Conservation (phyloP, 2,113 vertebrate species). For the Menidia beryllina region DNA sequence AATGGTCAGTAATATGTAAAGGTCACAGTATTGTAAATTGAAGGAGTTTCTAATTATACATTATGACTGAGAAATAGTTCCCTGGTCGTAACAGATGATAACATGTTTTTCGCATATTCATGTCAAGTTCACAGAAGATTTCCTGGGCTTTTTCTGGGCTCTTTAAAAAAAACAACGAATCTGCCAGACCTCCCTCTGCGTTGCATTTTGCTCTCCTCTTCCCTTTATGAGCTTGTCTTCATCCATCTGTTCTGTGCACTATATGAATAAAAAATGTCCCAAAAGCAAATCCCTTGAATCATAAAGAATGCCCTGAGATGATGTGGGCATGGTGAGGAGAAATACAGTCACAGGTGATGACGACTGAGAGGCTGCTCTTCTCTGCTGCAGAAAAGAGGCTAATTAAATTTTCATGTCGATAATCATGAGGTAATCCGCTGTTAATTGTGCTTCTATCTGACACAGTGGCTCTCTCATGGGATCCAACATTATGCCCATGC, state of each 20-base stretch:
- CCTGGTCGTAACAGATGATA: not conserved
- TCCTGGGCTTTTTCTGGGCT: slow-evolving; percentile 19
- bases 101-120: not conserved
- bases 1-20: too few relatives aligned
- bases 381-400: slow-evolving; percentile 62
- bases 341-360: slow-evolving; percentile 65
- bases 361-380: slow-evolving; percentile 58
- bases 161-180: slow-evolving; percentile 29
- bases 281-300: slow-evolving; percentile 61
- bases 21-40: not conserved
- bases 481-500: slow-evolving; percentile 69
- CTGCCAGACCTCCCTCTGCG: slow-evolving; percentile 22
- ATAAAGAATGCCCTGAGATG: slow-evolving; percentile 65
- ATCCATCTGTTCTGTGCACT: slow-evolving; percentile 38
- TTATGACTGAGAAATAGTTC: not conserved
- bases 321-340: slow-evolving; percentile 31
- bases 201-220: slow-evolving; percentile 13
- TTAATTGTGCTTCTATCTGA: slow-evolving; percentile 71
- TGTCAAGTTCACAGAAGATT: slow-evolving; percentile 10
- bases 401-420: slow-evolving; percentile 82
- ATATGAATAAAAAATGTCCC: slow-evolving; percentile 63
- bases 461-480: slow-evolving; percentile 63
- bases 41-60: not conserved
- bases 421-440: slow-evolving; percentile 69
- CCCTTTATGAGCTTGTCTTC: slow-evolving; percentile 31